These are phyloP conservation scores for Epinephelus cyanopodus DNA, from an alignment of 2,113 vertebrate genomes.

Conservation along the genomic window DNA sequence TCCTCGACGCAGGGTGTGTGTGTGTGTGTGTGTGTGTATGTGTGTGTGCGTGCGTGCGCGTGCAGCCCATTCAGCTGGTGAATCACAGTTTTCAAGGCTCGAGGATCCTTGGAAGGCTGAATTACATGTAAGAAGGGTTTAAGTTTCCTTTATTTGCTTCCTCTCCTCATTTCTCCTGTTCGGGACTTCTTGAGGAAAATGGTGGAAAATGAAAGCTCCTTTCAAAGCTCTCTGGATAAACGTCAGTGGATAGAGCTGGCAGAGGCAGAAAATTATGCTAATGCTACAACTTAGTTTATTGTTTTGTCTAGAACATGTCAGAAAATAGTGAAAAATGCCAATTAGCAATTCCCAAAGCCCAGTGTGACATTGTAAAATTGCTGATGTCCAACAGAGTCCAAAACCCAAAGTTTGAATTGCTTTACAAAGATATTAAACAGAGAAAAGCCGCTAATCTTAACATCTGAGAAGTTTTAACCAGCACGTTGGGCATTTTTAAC, in stretches of 20 bases:
- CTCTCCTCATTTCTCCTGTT: slow-evolving; percentile 19
- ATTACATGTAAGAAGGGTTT: slow-evolving; percentile 31
- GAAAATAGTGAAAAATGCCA: neutral
- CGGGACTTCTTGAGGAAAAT: neutral
- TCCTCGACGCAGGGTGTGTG: neutral
- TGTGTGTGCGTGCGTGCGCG: slow-evolving; percentile 15
- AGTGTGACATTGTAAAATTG: neutral
- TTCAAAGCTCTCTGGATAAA: neutral
- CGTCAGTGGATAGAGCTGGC: neutral
- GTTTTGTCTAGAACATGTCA: neutral
- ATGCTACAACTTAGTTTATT: neutral
- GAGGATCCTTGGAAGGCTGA: slow-evolving; percentile 38
- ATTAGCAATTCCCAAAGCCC: neutral
- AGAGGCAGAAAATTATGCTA: neutral
- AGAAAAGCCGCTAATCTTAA: neutral
- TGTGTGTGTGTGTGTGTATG: slow-evolving; percentile 8
- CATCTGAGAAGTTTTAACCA: neutral
- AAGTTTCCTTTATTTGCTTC: slow-evolving; percentile 17
- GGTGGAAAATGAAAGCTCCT: neutral
- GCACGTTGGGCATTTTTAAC: neutral
- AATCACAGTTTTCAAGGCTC: slow-evolving; percentile 45
- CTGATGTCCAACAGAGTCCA: neutral
- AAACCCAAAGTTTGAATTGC: neutral
- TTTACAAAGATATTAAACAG: neutral
- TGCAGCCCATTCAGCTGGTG: neutral